A percentile compares a stretch with the other conserved stretches of the same genome.
Conservation (phyloP, 1,140 invertebrate genomes). For the Paralvinella palmiformis region DNA sequence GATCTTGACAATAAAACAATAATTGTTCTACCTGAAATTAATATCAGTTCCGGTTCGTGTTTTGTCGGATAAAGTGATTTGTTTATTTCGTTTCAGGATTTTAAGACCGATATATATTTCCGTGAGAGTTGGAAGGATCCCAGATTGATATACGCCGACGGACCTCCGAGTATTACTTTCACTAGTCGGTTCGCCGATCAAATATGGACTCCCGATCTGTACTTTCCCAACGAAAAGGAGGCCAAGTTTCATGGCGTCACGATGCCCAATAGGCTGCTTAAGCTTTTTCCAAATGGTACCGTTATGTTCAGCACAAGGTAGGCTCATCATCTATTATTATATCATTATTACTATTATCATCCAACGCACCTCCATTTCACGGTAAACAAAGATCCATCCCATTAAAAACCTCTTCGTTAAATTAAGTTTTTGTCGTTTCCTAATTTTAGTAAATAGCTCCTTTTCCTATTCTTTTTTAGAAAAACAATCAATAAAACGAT, state of each 20-base stretch:
- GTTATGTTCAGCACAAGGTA: slow-evolving; percentile 17
- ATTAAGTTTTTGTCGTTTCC: too few species aligned
- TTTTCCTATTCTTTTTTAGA: too few species aligned
- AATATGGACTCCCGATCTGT: slow-evolving; percentile 98
- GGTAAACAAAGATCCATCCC: too few species aligned
- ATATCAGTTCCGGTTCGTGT: neutral
- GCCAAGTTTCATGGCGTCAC: slow-evolving; percentile 97
- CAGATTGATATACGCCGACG: slow-evolving; percentile 76
- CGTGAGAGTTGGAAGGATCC: slow-evolving; percentile 99
- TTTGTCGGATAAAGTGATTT: neutral
- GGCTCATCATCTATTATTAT: too few species aligned
- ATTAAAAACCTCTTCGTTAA: too few species aligned
- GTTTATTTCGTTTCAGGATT: too few species aligned
- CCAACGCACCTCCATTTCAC: too few species aligned
- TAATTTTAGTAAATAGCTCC: too few species aligned
- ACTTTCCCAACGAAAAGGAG: slow-evolving; percentile 97
- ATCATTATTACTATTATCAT: too few species aligned
- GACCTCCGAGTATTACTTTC: slow-evolving; percentile 84
- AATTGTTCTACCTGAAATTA: neutral
- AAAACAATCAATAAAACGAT: too few species aligned
- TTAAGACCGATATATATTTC: slow-evolving; percentile 95
- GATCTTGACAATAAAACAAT: neutral
- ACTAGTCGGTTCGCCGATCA: slow-evolving; percentile 64
- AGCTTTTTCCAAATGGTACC: slow-evolving; percentile 76
- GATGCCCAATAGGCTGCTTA: slow-evolving; percentile 92